phyloP scores from a whole-genome alignment of 2,888 invertebrate species.

The Labia minor region DNA sequence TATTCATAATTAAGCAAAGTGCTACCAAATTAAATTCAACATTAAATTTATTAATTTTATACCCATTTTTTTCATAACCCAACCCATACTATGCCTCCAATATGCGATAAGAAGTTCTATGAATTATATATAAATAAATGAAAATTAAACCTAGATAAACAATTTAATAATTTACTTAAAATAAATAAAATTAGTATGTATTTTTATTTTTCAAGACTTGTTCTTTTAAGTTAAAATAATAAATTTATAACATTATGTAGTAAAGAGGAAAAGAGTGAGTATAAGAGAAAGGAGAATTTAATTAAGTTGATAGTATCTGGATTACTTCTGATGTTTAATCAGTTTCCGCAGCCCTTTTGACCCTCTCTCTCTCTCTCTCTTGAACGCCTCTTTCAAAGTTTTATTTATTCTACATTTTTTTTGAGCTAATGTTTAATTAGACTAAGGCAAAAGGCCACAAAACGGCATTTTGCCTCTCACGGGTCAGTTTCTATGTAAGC shows the following conservation, averaged over 20 bases:
- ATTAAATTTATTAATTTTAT: too few relatives aligned
- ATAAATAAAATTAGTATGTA: background rate
- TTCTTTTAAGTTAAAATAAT: background rate
- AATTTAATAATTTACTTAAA: too few relatives aligned
- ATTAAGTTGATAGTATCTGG: conserved; percentile 5
- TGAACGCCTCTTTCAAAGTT: background rate
- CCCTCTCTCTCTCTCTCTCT: background rate
- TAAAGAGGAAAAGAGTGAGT: too few relatives aligned
- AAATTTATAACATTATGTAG: background rate
- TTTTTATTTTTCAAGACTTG: background rate
- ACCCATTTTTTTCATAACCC: too few relatives aligned
- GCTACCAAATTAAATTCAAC: too few relatives aligned
- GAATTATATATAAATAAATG: too few relatives aligned
- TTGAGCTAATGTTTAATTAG: background rate
- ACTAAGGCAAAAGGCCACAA: background rate
- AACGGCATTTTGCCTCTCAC: background rate
- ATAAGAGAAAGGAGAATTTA: background rate
- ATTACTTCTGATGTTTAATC: conserved; percentile 5
- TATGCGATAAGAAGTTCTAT: too few relatives aligned
- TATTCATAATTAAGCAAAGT: too few relatives aligned
- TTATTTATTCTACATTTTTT: conserved; percentile 1
- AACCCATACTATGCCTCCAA: too few relatives aligned
- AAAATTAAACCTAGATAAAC: too few relatives aligned
- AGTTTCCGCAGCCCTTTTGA: conserved; percentile 13
- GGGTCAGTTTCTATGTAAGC: background rate